A percentile compares a stretch with the other conserved stretches of the same genome.
Conservation (phyloP, 2,113 vertebrate genomes). For the Equus quagga region DNA sequence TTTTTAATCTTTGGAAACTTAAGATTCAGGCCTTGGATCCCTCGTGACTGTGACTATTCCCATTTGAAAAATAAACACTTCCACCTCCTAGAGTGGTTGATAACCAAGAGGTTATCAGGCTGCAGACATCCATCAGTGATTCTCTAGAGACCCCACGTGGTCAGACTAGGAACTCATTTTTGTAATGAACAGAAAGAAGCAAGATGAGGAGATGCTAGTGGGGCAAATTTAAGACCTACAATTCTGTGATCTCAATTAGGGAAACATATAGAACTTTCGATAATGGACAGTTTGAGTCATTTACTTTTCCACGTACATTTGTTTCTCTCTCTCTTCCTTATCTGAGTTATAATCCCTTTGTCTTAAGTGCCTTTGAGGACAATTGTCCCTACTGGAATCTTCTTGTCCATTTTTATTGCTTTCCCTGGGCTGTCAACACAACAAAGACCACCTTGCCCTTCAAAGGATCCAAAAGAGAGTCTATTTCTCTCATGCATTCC, state of each 20-base stretch:
- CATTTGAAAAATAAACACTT: not conserved
- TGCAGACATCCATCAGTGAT: conserved; percentile 41
- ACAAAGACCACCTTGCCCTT: not conserved
- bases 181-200: not conserved
- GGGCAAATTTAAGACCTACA: not conserved
- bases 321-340: not conserved
- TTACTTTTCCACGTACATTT: not conserved
- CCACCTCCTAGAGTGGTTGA: not conserved
- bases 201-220: not conserved
- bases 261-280: not conserved
- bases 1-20: conserved; percentile 37
- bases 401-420: not conserved
- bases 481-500: not conserved
- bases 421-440: not conserved
- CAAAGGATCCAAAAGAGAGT: not conserved
- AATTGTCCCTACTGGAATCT: not conserved
- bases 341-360: not conserved
- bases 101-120: not conserved
- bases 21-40: not conserved
- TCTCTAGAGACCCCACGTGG: conserved; percentile 76
- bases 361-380: not conserved
- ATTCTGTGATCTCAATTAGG: not conserved
- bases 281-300: not conserved
- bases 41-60: not conserved
- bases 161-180: not conserved